Base-by-base conservation (phyloP, 2,797 vertebrate species). In the Micrastur ruficollis region DNA sequence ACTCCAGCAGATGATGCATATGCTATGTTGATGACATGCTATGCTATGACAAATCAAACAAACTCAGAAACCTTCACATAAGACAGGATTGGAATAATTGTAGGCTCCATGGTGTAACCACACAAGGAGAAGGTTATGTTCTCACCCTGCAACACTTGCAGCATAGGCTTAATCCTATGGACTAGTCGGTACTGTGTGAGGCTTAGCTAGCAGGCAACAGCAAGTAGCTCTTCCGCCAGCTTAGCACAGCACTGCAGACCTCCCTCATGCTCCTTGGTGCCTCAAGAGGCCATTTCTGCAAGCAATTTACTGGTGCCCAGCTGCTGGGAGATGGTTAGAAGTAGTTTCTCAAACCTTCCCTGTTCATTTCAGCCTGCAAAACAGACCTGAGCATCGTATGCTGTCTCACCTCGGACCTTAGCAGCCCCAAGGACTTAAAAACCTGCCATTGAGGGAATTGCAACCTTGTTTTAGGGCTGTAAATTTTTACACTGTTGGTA, bases 401-500 rank as follows among this genome's bases (percentile, higher is more conserved):
- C 12, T 59, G 59, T 67, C 86, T 92, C 86, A 85, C 59, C 91
- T 87, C 89, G 93, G 86, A 93, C 74, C 78, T 71, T 46, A 74
- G 44, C 44, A 94, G 36, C n/a, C 36, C 3, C 2, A 42, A 83
- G 19, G 53, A 89, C 83, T 96, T 91, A 85, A 93, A 93, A 92
- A 56, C 18, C 52, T 89, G n/a, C 75, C 49, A 74, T 32, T 0
- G 2, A 74, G 63, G 32, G 89, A 93, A 71, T 8, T 74, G 81
- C 49, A 94, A 21, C 26, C 79, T 82, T 94, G 40, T 42, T 92
- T 94, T 63, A 85, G 49, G 65, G 91, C 65, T 94, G 92, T 97
- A 96, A 94, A 96, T 89, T 89, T 96, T 88, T 92, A 52, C 63
- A 68, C 59, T 74, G 84, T 78, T 12, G 19, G 89, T 93, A 93